Conservation (phyloP, 2,888 invertebrate genomes). For the Yponomeuta evonymella region DNA sequence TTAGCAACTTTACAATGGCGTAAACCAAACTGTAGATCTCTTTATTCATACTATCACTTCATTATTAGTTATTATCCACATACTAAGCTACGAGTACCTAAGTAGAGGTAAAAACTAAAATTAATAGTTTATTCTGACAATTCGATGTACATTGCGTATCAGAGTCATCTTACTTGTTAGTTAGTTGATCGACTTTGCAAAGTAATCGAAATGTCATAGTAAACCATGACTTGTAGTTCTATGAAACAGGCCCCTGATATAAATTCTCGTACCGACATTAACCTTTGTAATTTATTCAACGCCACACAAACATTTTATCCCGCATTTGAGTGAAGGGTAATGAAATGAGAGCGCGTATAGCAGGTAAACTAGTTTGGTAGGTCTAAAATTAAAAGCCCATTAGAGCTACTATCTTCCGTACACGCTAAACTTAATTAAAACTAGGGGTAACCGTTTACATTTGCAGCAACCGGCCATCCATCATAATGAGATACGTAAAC, state of each 20-base stretch:
- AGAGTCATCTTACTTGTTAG: too few species aligned
- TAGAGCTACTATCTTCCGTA: neutral
- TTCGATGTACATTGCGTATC: too few species aligned
- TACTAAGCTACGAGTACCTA: too few species aligned
- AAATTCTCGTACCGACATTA: neutral
- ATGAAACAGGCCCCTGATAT: neutral
- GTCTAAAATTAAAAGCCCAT: conserved; percentile 3
- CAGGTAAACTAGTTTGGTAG: neutral
- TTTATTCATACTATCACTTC: neutral
- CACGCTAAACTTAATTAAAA: conserved; percentile 3
- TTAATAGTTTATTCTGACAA: too few species aligned
- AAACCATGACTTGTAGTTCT: too few species aligned
- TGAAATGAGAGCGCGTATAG: neutral
- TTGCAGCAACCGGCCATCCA: too few species aligned
- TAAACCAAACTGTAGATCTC: neutral
- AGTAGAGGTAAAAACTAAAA: too few species aligned
- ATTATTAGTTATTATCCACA: neutral
- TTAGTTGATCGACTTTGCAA: too few species aligned
- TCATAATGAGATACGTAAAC: too few species aligned
- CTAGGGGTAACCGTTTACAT: neutral
- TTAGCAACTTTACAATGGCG: neutral
- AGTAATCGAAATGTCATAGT: too few species aligned
- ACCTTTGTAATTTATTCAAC: neutral
- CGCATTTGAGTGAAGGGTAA: neutral
- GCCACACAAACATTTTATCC: neutral